A percentile compares a stretch with the other conserved stretches of the same genome.
Conservation (phyloP, 1,140 invertebrate genomes). For the Trigoniulus corallinus region DNA sequence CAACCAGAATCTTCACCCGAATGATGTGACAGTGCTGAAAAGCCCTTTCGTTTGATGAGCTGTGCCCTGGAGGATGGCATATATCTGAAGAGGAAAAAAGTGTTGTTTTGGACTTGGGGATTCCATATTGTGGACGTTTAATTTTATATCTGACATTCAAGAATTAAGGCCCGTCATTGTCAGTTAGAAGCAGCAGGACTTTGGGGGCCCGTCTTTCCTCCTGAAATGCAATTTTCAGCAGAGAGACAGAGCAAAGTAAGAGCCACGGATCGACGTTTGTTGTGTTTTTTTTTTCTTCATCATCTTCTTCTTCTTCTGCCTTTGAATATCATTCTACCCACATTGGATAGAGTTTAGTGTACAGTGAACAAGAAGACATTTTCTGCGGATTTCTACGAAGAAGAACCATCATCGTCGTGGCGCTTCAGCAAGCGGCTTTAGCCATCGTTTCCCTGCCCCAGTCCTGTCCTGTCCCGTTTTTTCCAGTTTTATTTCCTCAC, state of each 20-base stretch:
- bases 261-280: too few species aligned
- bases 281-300: too few species aligned
- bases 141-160: not conserved
- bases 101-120: not conserved
- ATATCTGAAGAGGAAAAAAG: not conserved
- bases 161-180: not conserved
- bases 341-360: not conserved
- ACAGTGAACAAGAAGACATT: too few species aligned
- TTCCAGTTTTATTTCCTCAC: too few species aligned
- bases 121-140: not conserved
- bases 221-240: too few species aligned
- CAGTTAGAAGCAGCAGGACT: not conserved
- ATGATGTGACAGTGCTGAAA: constrained; percentile 10
- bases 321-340: not conserved
- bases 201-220: too few species aligned
- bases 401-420: too few species aligned
- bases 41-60: not conserved
- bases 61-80: not conserved
- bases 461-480: too few species aligned
- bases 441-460: too few species aligned
- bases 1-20: constrained; percentile 14
- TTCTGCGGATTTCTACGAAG: too few species aligned
- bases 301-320: not conserved
- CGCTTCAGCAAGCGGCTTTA: too few species aligned
- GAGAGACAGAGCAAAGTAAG: not conserved